Conservation (phyloP, 2,888 invertebrate genomes). For the Drosophila prostipennis region DNA sequence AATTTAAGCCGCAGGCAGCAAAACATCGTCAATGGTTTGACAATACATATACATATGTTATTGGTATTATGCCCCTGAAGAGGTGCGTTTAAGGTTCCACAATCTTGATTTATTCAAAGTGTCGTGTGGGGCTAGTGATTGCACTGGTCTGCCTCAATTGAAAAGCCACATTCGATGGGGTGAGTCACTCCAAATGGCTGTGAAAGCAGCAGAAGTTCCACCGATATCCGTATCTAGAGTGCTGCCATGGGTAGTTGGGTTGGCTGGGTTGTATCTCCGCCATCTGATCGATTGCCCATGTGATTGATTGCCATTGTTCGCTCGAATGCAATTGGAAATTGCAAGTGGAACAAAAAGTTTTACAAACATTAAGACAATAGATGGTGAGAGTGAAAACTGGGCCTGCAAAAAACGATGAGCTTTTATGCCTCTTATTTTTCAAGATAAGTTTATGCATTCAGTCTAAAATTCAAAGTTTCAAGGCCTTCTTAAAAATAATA, state of each 20-base stretch:
- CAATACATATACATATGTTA: not conserved
- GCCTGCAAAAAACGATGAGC: no score
- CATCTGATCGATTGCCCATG: conserved; percentile 38
- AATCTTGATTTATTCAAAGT: conserved; percentile 11
- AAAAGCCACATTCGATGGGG: not conserved
- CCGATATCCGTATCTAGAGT: conserved; percentile 13
- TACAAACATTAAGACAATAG: conserved; percentile 14
- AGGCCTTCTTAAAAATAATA: not conserved
- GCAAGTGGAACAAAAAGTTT: conserved; percentile 30
- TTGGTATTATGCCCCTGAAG: conserved; percentile 20
- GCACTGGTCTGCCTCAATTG: not conserved
- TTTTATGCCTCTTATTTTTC: no score
- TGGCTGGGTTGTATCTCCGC: conserved; percentile 12
- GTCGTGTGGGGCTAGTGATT: not conserved
- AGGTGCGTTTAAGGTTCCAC: not conserved
- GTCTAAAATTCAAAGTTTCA: no score
- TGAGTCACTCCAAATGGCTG: conserved; percentile 29
- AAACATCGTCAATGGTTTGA: conserved; percentile 11
- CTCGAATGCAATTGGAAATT: conserved; percentile 31
- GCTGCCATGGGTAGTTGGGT: not conserved
- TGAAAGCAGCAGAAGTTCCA: conserved; percentile 25
- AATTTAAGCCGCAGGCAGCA: conserved; percentile 11
- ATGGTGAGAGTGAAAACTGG: conserved; percentile 23
- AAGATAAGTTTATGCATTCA: no score
- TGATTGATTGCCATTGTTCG: conserved; percentile 55